Evolutionary conservation across 2,797 vertebrate species (phyloP).

Genomic region (Anableps anableps): DNA sequence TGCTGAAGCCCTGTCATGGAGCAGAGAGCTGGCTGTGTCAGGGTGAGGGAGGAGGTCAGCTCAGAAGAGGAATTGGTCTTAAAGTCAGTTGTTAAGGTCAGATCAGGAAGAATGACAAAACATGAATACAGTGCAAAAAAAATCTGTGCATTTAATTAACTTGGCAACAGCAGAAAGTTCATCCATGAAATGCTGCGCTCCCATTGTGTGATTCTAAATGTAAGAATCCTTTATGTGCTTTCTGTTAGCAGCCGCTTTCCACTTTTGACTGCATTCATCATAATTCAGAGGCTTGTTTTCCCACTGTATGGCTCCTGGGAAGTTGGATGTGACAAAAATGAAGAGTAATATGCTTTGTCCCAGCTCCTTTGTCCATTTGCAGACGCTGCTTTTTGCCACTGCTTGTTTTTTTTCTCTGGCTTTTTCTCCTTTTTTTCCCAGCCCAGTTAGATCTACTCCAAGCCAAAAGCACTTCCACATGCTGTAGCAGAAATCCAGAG

Average conservation of each 20-base stretch:
- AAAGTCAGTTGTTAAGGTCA: slow-evolving; percentile 1
- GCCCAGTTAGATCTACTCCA: slow-evolving; percentile 28
- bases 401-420: slow-evolving; percentile 11
- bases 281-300: slow-evolving; percentile 71
- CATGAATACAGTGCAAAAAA: slow-evolving; percentile 11
- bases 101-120: not conserved
- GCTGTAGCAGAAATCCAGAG: slow-evolving; percentile 63
- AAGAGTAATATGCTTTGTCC: slow-evolving; percentile 80
- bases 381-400: slow-evolving; percentile 47
- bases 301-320: slow-evolving; percentile 59
- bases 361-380: slow-evolving; percentile 54
- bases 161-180: slow-evolving; percentile 40
- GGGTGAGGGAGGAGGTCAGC: slow-evolving; percentile 28
- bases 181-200: slow-evolving; percentile 37
- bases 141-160: slow-evolving; percentile 57
- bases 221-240: slow-evolving; percentile 45
- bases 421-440: slow-evolving; percentile 7
- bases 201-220: slow-evolving; percentile 52
- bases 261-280: slow-evolving; percentile 72
- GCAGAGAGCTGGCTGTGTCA: slow-evolving; percentile 35
- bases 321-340: slow-evolving; percentile 69
- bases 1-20: slow-evolving; percentile 54
- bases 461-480: slow-evolving; percentile 82
- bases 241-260: slow-evolving; percentile 43
- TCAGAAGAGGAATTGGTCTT: not conserved